Evolutionary conservation across 2,797 vertebrate species (phyloP), one percentile per base, ranked within the genome.

Genomic region (Myripristis murdjan): DNA sequence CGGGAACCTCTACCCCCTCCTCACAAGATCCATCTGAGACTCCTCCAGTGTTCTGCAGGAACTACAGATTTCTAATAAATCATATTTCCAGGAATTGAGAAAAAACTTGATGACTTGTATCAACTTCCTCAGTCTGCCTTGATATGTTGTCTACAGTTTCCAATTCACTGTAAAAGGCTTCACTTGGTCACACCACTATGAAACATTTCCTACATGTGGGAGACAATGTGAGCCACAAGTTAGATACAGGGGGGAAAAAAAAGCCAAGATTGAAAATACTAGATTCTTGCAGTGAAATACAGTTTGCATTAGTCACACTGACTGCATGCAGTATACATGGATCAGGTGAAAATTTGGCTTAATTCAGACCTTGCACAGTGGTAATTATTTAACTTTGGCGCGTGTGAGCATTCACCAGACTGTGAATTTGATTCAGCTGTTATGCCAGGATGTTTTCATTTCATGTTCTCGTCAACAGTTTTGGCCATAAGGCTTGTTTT

Each of bases 401-500:
- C 60, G 24, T 61, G 12, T 10, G 33, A 73, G 28, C 35, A 60
- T 60, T 64, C 20, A 44, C 7, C 28, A 61, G 39, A 74, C 44
- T 64, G 51, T 47, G 18, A 54, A 64, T 67, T 41, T 58, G 23
- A 43, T 22, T 54, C 11, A 73, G 60, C 24, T 52, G 72, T 58
- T 26, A 68, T 64, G 43, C 20, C 1, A 20, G 28, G 23, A 62
- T 55, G 67, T 81, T 68, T 74, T 58, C 7, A 77, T 68, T 81
- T 43, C 49, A 41, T 64, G 51, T 69, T 73, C 66, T 58, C 83
- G 64, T 70, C 46, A n/a, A n/a, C n/a, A n/a, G n/a, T n/a, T 70
- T 14, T 64, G 69, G 16, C 64, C 37, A 35, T 61, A 28, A 37
- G 70, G 39, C 73, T 72, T 82, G 68, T 79, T 85, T 79, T 81